Evolutionary conservation across 2,113 vertebrate genomes (phyloP).

Genomic region (Pipa parva): DNA sequence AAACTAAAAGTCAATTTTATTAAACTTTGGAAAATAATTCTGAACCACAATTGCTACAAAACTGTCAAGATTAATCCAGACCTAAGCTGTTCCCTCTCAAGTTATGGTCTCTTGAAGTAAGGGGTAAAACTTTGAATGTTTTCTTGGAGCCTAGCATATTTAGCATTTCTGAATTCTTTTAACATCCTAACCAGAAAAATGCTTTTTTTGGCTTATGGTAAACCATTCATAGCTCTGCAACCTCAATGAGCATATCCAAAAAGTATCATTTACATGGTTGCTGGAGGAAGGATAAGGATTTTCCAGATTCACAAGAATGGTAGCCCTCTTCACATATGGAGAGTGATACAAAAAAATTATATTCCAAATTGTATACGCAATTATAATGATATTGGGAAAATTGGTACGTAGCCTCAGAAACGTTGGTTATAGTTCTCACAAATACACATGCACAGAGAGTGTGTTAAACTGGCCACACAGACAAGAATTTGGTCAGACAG

Average conservation of each 20-base stretch:
- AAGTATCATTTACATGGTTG: constrained; percentile 59
- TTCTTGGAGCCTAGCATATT: constrained; percentile 20
- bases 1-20: constrained; percentile 38
- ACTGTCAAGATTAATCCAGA: constrained; percentile 36
- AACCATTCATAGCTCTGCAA: constrained; percentile 52
- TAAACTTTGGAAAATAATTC: constrained; percentile 40
- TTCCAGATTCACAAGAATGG: constrained; percentile 26
- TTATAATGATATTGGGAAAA: too few relatives aligned
- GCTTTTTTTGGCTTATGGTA: constrained; percentile 64
- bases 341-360: background rate
- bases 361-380: too few relatives aligned
- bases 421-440: too few relatives aligned
- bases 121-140: constrained; percentile 5
- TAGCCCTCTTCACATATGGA: constrained; percentile 10
- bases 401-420: too few relatives aligned
- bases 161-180: constrained; percentile 51
- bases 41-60: constrained; percentile 38
- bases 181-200: constrained; percentile 50
- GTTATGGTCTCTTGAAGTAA: constrained; percentile 10
- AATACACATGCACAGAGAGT: too few relatives aligned
- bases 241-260: constrained; percentile 58
- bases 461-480: too few relatives aligned
- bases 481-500: too few relatives aligned
- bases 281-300: constrained; percentile 48
- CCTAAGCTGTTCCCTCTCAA: constrained; percentile 7